Base-by-base conservation (phyloP, 2,113 vertebrate species). In the Gymnorhina tibicen region DNA sequence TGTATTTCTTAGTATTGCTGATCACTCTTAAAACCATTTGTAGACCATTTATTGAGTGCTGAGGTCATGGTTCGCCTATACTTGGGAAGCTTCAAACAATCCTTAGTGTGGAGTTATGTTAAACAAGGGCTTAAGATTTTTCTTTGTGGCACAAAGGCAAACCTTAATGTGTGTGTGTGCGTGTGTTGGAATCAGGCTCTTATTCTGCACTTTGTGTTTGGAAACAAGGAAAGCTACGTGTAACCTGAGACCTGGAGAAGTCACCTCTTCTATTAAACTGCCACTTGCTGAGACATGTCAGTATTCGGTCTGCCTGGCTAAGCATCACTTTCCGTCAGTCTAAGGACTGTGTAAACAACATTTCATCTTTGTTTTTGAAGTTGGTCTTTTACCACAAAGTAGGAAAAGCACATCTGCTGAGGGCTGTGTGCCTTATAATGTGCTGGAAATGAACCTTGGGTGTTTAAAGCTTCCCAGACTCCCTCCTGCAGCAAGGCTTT, bases 1-100 rank as follows among this genome's bases (percentile, higher is more conserved):
- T 97, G 97, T 97, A 93, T 94, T 39, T 52, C 60, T 80, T 85
- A 56, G 78, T 55, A 46, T 68, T 70, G 56, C 68, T 78, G 30
- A 26, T 93, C 33, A 28, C 47, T 96, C 42, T 50, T 44, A 27
- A 69, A 91, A 74, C 13, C 9, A 27, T 7, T 44, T 52, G 39
- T 41, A 64, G 63, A 16, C 44, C 1, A 0, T 27, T 42, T 52
- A 21, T 5, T 39, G 26, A 69, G 13, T 46, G 26, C 42, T 76
- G 2, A 86, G 62, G 68, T 46, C 22, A 23, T 50, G 37, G 41
- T 58, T 77, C 86, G 68, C 39, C 21, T 77, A 11, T 68, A 4
- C 18, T 64, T 49, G 16, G 21, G 59, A 39, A 83, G 28, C 46
- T 80, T 62, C 35, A 64, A 78, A 30, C 7, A 60, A 8, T 44